Conservation (phyloP, 53 echinoderm and acorn worm genomes). For the Stichopus horrens region DNA sequence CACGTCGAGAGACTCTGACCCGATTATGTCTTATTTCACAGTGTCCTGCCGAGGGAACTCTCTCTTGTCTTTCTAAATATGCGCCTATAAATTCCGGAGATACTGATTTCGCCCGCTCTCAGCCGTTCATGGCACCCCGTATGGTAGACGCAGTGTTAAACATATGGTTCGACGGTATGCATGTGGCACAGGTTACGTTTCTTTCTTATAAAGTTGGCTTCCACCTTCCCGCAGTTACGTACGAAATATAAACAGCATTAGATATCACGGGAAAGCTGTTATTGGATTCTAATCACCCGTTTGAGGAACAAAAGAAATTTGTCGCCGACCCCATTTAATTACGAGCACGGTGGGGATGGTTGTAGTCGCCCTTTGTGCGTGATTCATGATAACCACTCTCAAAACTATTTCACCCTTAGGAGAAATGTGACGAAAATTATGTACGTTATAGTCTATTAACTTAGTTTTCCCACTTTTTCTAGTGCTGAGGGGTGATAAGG, state of each 20-base stretch:
- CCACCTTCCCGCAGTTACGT: neutral
- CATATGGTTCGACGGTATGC: neutral
- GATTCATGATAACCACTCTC: neutral
- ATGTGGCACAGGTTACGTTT: neutral
- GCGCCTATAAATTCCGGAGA: conserved; percentile 8
- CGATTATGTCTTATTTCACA: conserved; percentile 20
- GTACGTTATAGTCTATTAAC: too few species aligned
- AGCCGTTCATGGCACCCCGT: conserved; percentile 16
- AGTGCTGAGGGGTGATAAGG: too few species aligned
- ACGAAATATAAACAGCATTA: neutral
- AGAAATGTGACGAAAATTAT: neutral
- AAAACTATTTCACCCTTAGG: neutral
- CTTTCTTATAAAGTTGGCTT: neutral
- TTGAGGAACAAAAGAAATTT: conserved; percentile 40
- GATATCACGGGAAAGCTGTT: conserved; percentile 1
- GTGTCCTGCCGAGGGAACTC: conserved; percentile 10
- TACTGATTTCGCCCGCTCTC: neutral
- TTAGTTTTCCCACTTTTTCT: too few species aligned
- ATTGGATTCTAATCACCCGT: conserved; percentile 39
- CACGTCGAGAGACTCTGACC: conserved; percentile 26
- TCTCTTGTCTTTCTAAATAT: conserved; percentile 1
- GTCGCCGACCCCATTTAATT: conserved; percentile 32
- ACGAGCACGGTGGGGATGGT: conserved; percentile 9
- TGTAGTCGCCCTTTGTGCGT: neutral
- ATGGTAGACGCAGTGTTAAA: neutral